Evolutionary conservation across 2,797 vertebrate genomes (phyloP).

Genomic region (Tokudaia muenninki): DNA sequence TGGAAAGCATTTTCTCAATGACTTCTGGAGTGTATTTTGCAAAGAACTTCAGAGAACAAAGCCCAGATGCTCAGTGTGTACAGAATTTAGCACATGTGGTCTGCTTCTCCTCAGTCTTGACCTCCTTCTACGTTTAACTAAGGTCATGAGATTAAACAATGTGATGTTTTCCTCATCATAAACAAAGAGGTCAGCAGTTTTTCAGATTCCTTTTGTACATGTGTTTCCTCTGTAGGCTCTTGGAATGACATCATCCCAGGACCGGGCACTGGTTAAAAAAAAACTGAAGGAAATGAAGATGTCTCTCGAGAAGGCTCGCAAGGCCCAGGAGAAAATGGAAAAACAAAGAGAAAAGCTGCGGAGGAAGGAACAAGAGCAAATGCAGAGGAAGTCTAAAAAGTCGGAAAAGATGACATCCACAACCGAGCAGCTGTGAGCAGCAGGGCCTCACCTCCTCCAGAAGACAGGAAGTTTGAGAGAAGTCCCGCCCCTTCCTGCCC

Average conservation of each 20-base stretch:
- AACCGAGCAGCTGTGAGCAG: constrained; percentile 89
- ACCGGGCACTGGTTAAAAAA: constrained; percentile 95
- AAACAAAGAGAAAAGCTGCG: constrained; percentile 94
- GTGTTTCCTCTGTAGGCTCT: constrained; percentile 87
- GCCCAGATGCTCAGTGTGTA: not conserved
- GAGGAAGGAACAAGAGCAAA: constrained; percentile 92
- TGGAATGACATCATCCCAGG: constrained; percentile 94
- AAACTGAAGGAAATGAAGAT: constrained; percentile 96
- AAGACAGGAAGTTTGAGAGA: constrained; percentile 1
- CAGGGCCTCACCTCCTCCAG: not conserved
- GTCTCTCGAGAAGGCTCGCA: constrained; percentile 94
- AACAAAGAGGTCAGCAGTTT: not conserved
- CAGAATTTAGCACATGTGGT: not conserved
- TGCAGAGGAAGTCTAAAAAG: constrained; percentile 90
- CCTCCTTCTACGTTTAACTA: not conserved
- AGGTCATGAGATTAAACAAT: not conserved
- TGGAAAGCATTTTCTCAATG: constrained; percentile 34
- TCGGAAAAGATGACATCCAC: constrained; percentile 84
- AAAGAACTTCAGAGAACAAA: constrained; percentile 22
- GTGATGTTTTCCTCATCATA: not conserved
- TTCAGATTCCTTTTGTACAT: not conserved
- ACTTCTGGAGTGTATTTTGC: not conserved
- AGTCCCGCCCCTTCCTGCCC: constrained; percentile 59
- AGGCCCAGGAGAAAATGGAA: constrained; percentile 95
- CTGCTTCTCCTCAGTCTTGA: not conserved